Conservation (phyloP, 2,888 invertebrate genomes). For the Pheosia tremula region DNA sequence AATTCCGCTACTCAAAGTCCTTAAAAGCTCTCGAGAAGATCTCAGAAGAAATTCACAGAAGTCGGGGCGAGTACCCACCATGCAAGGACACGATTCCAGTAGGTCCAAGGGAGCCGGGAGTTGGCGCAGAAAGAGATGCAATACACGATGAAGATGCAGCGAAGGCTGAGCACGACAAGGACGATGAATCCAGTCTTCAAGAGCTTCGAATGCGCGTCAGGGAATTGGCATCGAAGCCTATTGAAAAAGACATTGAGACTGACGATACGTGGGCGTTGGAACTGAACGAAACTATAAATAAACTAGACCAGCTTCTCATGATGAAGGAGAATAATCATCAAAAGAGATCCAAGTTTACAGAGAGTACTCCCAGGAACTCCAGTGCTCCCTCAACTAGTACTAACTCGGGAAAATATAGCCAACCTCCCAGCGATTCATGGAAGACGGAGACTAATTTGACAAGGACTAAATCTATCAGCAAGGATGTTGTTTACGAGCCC, state of each 20-base stretch:
- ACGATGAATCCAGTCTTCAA: constrained; percentile 85
- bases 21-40: constrained; percentile 94
- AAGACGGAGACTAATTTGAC: constrained; percentile 59
- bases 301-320: constrained; percentile 89
- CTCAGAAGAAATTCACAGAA: constrained; percentile 95
- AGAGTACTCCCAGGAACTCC: constrained; percentile 63
- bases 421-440: constrained; percentile 66
- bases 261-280: constrained; percentile 91
- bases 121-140: constrained; percentile 88
- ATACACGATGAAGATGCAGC: constrained; percentile 66
- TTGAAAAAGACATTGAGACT: constrained; percentile 88
- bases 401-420: constrained; percentile 52
- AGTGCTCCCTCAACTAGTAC: constrained; percentile 75
- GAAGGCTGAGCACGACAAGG: constrained; percentile 59
- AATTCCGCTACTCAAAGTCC: constrained; percentile 92
- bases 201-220: constrained; percentile 88
- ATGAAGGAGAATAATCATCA: constrained; percentile 86
- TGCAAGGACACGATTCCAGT: constrained; percentile 76
- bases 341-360: constrained; percentile 77
- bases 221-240: constrained; percentile 89
- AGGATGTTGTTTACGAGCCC: constrained; percentile 68
- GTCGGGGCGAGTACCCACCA: constrained; percentile 83
- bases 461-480: constrained; percentile 67
- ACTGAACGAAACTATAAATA: constrained; percentile 90
- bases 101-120: constrained; percentile 88